Evolutionary conservation across 1,140 invertebrate species (phyloP).

Genomic region (Euschistus heros): DNA sequence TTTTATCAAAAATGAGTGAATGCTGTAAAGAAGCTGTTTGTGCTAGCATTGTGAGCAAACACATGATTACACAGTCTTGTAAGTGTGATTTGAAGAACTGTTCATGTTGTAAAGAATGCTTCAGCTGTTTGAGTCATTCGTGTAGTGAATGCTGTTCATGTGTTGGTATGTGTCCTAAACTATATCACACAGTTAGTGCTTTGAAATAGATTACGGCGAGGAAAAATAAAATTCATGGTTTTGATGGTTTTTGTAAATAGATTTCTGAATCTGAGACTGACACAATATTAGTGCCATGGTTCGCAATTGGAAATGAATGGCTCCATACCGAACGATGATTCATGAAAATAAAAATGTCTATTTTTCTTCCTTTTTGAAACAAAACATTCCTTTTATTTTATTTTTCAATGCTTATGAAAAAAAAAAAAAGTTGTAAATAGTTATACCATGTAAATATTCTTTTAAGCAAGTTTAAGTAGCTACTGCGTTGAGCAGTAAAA

Average conservation of each 20-base stretch:
- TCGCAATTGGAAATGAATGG: no score
- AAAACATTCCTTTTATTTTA: no score
- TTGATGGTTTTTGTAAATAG: no score
- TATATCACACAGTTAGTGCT: no score
- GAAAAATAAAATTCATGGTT: no score
- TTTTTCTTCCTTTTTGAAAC: no score
- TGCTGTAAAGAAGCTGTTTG: conserved; percentile 80
- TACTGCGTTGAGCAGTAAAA: conserved; percentile 57
- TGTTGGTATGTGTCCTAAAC: conserved; percentile 60
- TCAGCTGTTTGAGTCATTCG: conserved; percentile 73
- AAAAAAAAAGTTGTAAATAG: conserved; percentile 43
- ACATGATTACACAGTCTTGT: conserved; percentile 88
- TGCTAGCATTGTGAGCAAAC: conserved; percentile 88
- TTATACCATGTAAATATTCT: no score
- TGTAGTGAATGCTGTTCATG: conserved; percentile 92
- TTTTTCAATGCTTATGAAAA: not conserved
- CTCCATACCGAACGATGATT: no score
- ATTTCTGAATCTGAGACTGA: no score
- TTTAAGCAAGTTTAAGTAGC: conserved; percentile 67
- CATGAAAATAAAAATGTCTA: no score
- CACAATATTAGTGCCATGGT: no score
- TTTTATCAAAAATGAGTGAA: conserved; percentile 5
- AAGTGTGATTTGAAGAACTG: conserved; percentile 86
- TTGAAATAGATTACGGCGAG: no score
- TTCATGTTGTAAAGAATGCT: conserved; percentile 87